Evolutionary conservation across 2,113 vertebrate species (phyloP).

Genomic region (Gavia stellata): DNA sequence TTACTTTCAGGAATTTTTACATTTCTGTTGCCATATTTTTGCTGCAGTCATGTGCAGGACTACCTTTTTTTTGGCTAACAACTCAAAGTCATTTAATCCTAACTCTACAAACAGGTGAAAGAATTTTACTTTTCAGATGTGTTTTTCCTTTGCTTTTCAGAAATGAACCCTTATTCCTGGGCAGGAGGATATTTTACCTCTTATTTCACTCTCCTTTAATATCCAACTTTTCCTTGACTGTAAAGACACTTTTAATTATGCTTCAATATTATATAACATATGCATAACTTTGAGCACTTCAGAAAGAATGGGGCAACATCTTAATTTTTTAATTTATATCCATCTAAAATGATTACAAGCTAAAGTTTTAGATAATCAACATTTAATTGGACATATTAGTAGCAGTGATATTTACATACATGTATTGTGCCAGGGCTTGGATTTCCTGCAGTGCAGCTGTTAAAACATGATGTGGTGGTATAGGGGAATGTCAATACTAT

Average conservation of each 20-base stretch:
- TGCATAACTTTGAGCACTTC: not conserved
- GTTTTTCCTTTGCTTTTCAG: not conserved
- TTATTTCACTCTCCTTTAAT: not conserved
- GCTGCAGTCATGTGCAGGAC: not conserved
- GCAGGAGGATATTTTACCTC: not conserved
- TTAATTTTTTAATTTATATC: not conserved
- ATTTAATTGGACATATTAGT: constrained; percentile 28
- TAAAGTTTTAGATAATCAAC: constrained; percentile 48
- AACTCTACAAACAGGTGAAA: not conserved
- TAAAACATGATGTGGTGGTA: not conserved
- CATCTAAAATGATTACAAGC: constrained; percentile 5
- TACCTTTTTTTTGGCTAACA: not conserved
- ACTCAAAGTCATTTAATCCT: not conserved
- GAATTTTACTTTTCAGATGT: not conserved
- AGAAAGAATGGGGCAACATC: not conserved
- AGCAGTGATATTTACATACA: not conserved
- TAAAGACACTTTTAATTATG: not conserved
- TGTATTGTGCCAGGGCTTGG: not conserved
- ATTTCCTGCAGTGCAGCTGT: not conserved
- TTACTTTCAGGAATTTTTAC: not conserved
- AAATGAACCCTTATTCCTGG: not conserved
- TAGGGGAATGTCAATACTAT: not conserved
- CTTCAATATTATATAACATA: not conserved
- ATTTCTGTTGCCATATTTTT: not conserved
- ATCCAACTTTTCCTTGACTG: not conserved